A percentile compares a stretch with the other conserved stretches of the same genome.
Evolutionary conservation across 2,888 invertebrate genomes (phyloP).

Genomic region (Agrotis clavis): DNA sequence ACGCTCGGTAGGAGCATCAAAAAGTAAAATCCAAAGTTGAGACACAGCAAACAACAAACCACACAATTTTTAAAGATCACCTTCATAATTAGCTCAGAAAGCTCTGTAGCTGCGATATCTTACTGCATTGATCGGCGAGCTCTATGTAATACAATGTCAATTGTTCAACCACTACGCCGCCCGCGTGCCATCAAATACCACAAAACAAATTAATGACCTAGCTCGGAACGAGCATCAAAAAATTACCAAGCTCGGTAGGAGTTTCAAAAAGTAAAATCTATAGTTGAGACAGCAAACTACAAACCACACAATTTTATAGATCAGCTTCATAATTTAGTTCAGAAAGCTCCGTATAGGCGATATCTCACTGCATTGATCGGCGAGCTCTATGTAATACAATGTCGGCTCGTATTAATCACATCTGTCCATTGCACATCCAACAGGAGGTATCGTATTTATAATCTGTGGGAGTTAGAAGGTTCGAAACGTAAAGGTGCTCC

Average conservation of each 20-base stretch:
- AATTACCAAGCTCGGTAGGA: too few relatives aligned
- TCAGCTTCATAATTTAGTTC: background rate
- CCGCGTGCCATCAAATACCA: too few relatives aligned
- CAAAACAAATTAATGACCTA: background rate
- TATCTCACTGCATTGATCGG: constrained; percentile 19
- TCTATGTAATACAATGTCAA: constrained; percentile 53
- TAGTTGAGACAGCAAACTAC: background rate
- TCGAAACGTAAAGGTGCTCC: constrained; percentile 38
- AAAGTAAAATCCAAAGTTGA: background rate
- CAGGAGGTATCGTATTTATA: constrained; percentile 61
- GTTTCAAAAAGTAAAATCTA: background rate
- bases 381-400: constrained; percentile 47
- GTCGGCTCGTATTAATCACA: constrained; percentile 52
- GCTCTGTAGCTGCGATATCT: background rate
- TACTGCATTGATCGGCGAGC: constrained; percentile 18
- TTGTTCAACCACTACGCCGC: too few relatives aligned
- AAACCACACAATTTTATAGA: background rate
- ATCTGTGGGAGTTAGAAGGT: constrained; percentile 48
- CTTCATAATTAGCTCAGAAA: background rate
- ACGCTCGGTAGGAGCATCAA: background rate
- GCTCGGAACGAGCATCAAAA: too few relatives aligned
- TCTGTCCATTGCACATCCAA: constrained; percentile 31
- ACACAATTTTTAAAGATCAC: background rate
- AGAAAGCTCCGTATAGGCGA: background rate
- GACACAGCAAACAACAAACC: background rate